Evolutionary conservation across 2,113 vertebrate species (phyloP).

Genomic region (Callocephalon fimbriatum): DNA sequence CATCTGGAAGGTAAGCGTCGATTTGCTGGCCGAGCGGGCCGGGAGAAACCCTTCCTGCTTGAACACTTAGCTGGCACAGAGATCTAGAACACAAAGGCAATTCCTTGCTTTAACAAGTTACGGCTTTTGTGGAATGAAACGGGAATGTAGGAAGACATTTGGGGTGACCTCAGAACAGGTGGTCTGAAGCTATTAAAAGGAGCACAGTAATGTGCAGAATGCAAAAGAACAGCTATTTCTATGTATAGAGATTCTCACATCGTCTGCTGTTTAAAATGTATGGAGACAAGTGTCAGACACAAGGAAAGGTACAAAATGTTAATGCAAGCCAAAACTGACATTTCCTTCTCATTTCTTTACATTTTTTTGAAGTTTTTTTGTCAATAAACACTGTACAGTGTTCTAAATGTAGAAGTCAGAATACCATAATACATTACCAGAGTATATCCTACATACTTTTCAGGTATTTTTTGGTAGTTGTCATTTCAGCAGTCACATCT

Average conservation of each 20-base stretch:
- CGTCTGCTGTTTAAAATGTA: background rate
- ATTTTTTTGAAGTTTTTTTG: background rate
- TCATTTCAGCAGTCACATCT: background rate
- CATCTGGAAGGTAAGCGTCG: conserved; percentile 91
- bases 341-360: background rate
- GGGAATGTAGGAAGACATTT: background rate
- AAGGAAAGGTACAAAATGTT: background rate
- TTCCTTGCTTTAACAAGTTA: conserved; percentile 5
- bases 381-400: background rate
- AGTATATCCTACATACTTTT: background rate
- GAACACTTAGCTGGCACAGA: conserved; percentile 60
- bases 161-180: conserved; percentile 18
- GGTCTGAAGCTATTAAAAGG: conserved; percentile 46
- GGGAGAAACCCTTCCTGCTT: conserved; percentile 86
- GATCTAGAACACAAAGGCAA: conserved; percentile 76
- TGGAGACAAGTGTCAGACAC: background rate
- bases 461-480: background rate
- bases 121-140: background rate
- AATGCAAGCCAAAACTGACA: background rate
- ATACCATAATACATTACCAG: background rate
- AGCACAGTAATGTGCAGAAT: conserved; percentile 28
- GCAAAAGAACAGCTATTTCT: conserved; percentile 32
- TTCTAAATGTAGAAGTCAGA: background rate
- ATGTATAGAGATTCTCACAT: background rate
- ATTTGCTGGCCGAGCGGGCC: conserved; percentile 90